Percentiles rank a stretch among this genome's conserved stretches.
These are phyloP conservation scores for Acronicta alni DNA, from an alignment of 2,888 invertebrate genomes.

Conservation along the genomic window DNA sequence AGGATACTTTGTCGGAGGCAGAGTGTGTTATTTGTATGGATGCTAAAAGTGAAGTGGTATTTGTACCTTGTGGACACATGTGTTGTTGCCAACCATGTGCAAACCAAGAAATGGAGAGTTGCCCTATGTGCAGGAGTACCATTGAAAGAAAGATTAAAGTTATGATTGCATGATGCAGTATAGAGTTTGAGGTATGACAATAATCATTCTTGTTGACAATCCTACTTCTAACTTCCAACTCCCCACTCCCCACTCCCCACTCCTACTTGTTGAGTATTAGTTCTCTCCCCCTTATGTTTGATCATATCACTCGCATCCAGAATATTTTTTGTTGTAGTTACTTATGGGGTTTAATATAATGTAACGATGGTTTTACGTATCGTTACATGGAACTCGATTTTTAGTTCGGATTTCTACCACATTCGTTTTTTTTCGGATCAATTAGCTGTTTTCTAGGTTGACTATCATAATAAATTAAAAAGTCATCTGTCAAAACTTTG, in stretches of 20 bases:
- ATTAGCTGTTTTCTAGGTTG: too few relatives aligned
- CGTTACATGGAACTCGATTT: too few relatives aligned
- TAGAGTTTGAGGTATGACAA: constrained; percentile 26
- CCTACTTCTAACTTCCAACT: background rate
- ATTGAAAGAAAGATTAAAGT: constrained; percentile 93
- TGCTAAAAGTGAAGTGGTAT: constrained; percentile 91
- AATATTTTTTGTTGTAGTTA: too few relatives aligned
- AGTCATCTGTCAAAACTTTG: too few relatives aligned
- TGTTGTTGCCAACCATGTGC: constrained; percentile 94
- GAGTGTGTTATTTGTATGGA: constrained; percentile 97
- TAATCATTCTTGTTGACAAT: background rate
- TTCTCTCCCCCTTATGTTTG: background rate
- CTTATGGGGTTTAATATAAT: too few relatives aligned
- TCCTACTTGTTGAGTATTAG: background rate
- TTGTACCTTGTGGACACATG: constrained; percentile 96
- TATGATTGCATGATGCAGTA: constrained; percentile 83
- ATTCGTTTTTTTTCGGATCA: too few relatives aligned
- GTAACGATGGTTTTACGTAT: too few relatives aligned
- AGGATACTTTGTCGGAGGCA: constrained; percentile 75
- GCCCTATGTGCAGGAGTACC: constrained; percentile 94
- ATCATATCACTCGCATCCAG: too few relatives aligned
- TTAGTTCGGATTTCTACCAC: too few relatives aligned
- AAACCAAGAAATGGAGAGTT: constrained; percentile 88
- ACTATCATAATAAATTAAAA: too few relatives aligned
- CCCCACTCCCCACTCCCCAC: too few relatives aligned